Evolutionary conservation across 2,888 invertebrate genomes (phyloP).

Genomic region (Mechanitis messenoides): DNA sequence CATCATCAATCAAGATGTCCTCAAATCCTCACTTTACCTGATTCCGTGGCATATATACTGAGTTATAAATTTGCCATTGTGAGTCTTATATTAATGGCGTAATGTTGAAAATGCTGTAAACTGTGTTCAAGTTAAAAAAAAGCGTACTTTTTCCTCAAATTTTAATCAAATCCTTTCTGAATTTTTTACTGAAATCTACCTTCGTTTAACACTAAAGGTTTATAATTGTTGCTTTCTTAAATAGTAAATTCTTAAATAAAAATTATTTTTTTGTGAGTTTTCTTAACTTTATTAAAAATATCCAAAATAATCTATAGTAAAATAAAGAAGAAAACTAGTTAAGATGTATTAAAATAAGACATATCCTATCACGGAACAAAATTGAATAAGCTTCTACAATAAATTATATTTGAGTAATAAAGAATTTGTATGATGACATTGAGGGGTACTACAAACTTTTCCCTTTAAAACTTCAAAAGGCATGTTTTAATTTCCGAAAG

Average conservation of each 20-base stretch:
- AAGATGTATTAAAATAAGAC: not conserved
- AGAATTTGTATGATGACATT: conserved; percentile 41
- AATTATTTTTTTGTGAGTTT: too few relatives aligned
- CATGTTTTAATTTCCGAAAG: conserved; percentile 67
- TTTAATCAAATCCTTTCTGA: too few relatives aligned
- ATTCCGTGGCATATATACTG: conserved; percentile 13
- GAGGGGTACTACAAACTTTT: conserved; percentile 46
- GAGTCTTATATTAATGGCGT: conserved; percentile 9
- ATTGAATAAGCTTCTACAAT: conserved; percentile 26
- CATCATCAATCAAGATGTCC: conserved; percentile 46
- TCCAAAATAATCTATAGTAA: too few relatives aligned
- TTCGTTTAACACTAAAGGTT: too few relatives aligned
- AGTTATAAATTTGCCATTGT: conserved; percentile 2
- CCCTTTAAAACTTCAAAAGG: conserved; percentile 56
- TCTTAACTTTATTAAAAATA: too few relatives aligned
- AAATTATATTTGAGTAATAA: conserved; percentile 30
- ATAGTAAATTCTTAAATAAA: too few relatives aligned
- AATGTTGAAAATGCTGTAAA: conserved; percentile 12
- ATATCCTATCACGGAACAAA: conserved; percentile 21
- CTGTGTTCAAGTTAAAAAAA: too few relatives aligned
- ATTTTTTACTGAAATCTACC: too few relatives aligned
- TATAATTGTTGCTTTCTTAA: too few relatives aligned
- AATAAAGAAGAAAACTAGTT: too few relatives aligned
- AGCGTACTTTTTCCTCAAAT: too few relatives aligned
- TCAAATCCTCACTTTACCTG: conserved; percentile 41